Evolutionary conservation across 1,140 invertebrate genomes (phyloP).

Genomic region (Belonocnema kinseyi): DNA sequence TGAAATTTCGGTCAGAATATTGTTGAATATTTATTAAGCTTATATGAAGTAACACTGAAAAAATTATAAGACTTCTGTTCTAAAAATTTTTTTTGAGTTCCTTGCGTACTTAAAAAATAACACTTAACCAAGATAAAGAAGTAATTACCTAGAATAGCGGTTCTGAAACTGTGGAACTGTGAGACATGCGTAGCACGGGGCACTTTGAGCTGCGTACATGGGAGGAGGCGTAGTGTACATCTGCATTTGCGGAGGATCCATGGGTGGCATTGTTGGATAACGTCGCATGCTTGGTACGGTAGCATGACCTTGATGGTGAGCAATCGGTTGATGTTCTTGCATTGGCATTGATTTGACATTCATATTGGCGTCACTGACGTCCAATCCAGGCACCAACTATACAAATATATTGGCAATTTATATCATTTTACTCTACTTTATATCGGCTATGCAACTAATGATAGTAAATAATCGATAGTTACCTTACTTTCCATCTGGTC

Average conservation of each 20-base stretch:
- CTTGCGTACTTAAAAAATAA: too few relatives aligned
- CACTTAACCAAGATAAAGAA: neutral
- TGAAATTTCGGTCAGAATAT: slow-evolving; percentile 49
- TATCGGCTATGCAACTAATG: neutral
- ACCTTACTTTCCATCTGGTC: slow-evolving; percentile 70
- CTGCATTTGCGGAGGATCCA: slow-evolving; percentile 66
- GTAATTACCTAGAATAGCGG: slow-evolving; percentile 67
- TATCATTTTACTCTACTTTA: neutral
- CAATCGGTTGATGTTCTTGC: slow-evolving; percentile 63
- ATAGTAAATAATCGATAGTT: slow-evolving; percentile 35
- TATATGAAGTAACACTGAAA: too few relatives aligned
- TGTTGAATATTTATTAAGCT: slow-evolving; percentile 30
- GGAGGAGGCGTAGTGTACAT: slow-evolving; percentile 68
- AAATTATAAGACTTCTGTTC: too few relatives aligned
- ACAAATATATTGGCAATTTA: slow-evolving; percentile 25
- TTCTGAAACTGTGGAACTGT: slow-evolving; percentile 69
- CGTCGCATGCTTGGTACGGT: slow-evolving; percentile 64
- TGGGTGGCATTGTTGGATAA: slow-evolving; percentile 67
- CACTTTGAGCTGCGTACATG: slow-evolving; percentile 67
- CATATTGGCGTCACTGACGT: slow-evolving; percentile 59
- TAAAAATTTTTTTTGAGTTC: too few relatives aligned
- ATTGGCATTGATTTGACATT: slow-evolving; percentile 63
- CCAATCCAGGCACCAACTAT: slow-evolving; percentile 57
- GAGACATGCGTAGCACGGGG: slow-evolving; percentile 68
- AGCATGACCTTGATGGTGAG: slow-evolving; percentile 67